phyloP scores from a whole-genome alignment of 2,113 vertebrate genomes.

The Aphelocoma coerulescens region DNA sequence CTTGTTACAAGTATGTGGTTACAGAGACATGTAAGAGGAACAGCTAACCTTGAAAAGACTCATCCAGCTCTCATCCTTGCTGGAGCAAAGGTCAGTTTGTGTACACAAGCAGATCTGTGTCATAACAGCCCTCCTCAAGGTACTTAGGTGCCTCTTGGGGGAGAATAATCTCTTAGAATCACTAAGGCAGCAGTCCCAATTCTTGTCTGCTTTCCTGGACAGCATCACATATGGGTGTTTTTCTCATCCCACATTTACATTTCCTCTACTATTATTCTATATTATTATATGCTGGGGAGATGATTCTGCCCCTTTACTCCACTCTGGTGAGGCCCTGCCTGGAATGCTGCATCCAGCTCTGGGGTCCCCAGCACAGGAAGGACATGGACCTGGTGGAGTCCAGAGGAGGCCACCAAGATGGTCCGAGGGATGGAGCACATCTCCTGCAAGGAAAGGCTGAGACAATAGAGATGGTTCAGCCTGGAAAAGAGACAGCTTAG shows the following conservation, averaged over 20 bases:
- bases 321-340: not conserved
- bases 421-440: not conserved
- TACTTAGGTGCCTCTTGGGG: not conserved
- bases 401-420: not conserved
- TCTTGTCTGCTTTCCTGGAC: not conserved
- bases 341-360: not conserved
- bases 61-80: not conserved
- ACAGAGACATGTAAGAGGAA: rapidly evolving
- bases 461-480: not conserved
- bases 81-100: not conserved
- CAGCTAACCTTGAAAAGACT: not conserved
- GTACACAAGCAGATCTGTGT: not conserved
- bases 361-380: not conserved
- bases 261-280: not conserved
- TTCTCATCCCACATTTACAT: not conserved
- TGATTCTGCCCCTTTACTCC: not conserved
- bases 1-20: not conserved
- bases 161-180: not conserved
- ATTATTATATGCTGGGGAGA: not conserved
- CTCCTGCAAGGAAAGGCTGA: not conserved
- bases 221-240: rapidly evolving
- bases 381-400: not conserved
- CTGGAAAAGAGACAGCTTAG: not conserved
- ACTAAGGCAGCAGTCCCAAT: not conserved
- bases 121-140: not conserved